Base-by-base conservation (phyloP, 2,797 vertebrate genomes). In the Cygnus olor region DNA sequence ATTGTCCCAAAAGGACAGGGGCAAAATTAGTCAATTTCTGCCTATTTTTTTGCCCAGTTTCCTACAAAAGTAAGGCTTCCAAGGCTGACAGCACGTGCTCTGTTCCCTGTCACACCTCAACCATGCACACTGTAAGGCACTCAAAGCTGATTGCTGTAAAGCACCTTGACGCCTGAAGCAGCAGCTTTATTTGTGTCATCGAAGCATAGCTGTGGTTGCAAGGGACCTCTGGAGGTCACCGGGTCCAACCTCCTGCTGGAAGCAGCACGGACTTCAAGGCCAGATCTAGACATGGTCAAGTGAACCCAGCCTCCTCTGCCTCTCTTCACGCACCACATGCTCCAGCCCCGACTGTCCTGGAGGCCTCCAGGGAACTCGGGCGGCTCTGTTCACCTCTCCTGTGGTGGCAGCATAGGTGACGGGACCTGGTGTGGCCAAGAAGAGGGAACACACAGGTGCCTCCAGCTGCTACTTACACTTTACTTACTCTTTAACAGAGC, bases 271-370 rank as follows among this genome's bases (percentile, higher is more conserved):
- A 32, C 18, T 42, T 45, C 45, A 58, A 82, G 34, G 40, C n/a
- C 13, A 18, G 1, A 14, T 14, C 18, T 19, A 15, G 54, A 56
- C 19, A 56, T 6, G 19, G 27, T 30, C 54, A 54, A 49, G 15
- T 28, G 3, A 49, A 28, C 8, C 19, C 57, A 85, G 7, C 10
- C 24, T 38, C 22, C 1, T 1, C 51, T 64, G 24, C 9, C 21
- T 57, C 44, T 64, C 40, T 6, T 38, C 14, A 14, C 1, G 12
- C 17, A 16, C 19, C 16, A 32, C 0, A 1, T 34, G 22, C 45
- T 56, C 44, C 40, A 84, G 14, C 11, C 20, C 18, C 60, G 8
- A 18, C 9, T 2, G 21, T 27, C 64, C 4, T 5, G 9, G 42
- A 51, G n/a, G n/a, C 44, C n/a, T 57, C 61, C 36, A 18, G 15